Conservation (phyloP, 2,888 invertebrate genomes). For the Andrena fulva region DNA sequence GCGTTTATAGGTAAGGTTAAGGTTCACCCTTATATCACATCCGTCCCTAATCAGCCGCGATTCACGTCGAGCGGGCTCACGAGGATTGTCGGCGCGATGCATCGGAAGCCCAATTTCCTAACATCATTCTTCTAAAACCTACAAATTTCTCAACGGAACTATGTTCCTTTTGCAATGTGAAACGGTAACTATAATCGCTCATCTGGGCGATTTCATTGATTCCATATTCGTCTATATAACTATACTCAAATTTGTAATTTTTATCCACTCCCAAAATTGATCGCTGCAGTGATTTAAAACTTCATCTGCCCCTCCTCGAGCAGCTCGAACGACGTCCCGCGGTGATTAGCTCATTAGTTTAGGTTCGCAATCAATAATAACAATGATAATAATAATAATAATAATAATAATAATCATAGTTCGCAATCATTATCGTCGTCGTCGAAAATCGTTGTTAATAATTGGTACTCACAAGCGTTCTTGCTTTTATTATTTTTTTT, state of each 20-base stretch:
- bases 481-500: slow-evolving; percentile 14
- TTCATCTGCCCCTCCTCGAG: neutral
- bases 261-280: neutral
- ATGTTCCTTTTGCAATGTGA: neutral
- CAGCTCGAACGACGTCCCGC: slow-evolving; percentile 31
- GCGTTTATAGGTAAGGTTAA: slow-evolving; percentile 67
- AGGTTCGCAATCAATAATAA: slow-evolving; percentile 67
- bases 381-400: slow-evolving; percentile 61
- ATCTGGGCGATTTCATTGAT: neutral
- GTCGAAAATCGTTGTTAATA: slow-evolving; percentile 50
- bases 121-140: neutral
- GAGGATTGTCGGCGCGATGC: slow-evolving; percentile 15
- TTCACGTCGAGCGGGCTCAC: slow-evolving; percentile 20
- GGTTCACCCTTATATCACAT: slow-evolving; percentile 72
- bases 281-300: neutral
- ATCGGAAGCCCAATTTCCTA: slow-evolving; percentile 1
- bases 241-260: neutral
- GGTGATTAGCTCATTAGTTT: slow-evolving; percentile 59
- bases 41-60: slow-evolving; percentile 63
- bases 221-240: neutral
- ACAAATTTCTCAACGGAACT: neutral
- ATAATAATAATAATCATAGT: slow-evolving; percentile 62
- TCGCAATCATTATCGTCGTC: slow-evolving; percentile 62
- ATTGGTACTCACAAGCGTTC: slow-evolving; percentile 59
- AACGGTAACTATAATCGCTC: neutral